Base-by-base conservation (phyloP, 2,888 invertebrate genomes). In the Platycheirus rosarum region DNA sequence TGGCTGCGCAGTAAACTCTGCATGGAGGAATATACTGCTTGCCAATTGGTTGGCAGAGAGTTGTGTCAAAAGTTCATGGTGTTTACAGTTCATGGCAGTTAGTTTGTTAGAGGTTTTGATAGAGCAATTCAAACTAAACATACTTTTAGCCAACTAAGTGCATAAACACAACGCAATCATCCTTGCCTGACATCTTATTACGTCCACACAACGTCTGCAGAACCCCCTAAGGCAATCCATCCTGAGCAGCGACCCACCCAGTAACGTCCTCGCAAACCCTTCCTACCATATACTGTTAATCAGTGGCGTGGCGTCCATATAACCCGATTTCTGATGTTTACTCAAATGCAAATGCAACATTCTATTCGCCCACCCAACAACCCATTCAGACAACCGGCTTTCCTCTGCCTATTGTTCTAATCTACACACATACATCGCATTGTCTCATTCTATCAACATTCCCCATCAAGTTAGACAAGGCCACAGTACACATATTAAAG, bases 11-110 rank as follows among this genome's bases (percentile, higher is more conserved):
- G 91, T 97, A 97, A 88, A 99, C 99, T 1, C 92, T 97, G 79
- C 93, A 98, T 66, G 98, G 98, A 0, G 93, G 97, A 68, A 97
- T 98, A 88, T 98, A 98, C 91, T 99, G 96, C 32, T 91, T 99
- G 74, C 98, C 98, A 0, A 96, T 97, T 16, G 98, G 98, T 0
- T 99, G 99, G 99, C 97, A 98, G 88, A 93, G 97, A 85, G 96
- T 98, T 68, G 98, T 98, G 86, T 97, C 97, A 11, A 96, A 97
- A 14, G 95, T 97, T 87, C 97, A 97, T 89, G 98, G 98, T 29
- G 95, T 98, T n/a, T n/a, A n/a, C n/a, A n/a, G n/a, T n/a, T n/a
- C n/a, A n/a, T n/a, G n/a, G n/a, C n/a, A n/a, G n/a, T 75, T 98
- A 98, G 89, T 99, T 98, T 91, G 97, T 53, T 5, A n/a, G 23